These are phyloP conservation scores for Cantharis nigra DNA, from an alignment of 2,888 invertebrate genomes.

Conservation along the genomic window DNA sequence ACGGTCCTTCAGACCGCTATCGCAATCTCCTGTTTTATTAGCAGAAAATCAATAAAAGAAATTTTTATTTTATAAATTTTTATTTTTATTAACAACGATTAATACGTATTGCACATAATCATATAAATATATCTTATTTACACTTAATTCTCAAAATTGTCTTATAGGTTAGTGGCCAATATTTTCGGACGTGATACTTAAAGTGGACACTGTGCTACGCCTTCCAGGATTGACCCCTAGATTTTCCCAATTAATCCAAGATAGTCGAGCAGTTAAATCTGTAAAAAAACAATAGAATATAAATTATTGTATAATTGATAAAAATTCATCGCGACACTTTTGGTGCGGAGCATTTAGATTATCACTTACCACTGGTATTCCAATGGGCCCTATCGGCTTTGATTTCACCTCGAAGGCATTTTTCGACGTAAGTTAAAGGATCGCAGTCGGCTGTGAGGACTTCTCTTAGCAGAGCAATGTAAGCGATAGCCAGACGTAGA, in stretches of 20 bases:
- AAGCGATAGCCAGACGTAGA: conserved; percentile 93
- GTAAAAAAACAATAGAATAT: conserved; percentile 38
- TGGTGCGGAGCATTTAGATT: background rate
- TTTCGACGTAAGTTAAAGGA: conserved; percentile 91
- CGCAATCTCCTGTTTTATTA: too few species aligned
- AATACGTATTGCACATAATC: background rate
- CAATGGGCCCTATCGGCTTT: conserved; percentile 88
- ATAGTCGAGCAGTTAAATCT: conserved; percentile 95
- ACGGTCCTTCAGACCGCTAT: too few species aligned
- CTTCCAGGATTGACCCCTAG: conserved; percentile 91
- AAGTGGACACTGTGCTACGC: conserved; percentile 79
- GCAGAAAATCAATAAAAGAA: too few species aligned
- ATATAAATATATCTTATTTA: background rate
- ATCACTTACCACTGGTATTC: conserved; percentile 89
- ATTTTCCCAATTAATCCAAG: conserved; percentile 99
- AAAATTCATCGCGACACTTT: too few species aligned
- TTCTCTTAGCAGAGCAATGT: conserved; percentile 91
- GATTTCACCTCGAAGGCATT: conserved; percentile 87
- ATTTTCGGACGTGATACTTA: conserved; percentile 76
- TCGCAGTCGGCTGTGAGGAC: conserved; percentile 87
- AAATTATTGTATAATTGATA: too few species aligned
- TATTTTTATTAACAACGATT: background rate
- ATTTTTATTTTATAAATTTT: too few species aligned
- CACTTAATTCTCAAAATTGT: background rate
- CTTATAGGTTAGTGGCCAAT: conserved; percentile 40